Conservation (phyloP, 2,797 vertebrate genomes). For the Cryptoprocta ferox region DNA sequence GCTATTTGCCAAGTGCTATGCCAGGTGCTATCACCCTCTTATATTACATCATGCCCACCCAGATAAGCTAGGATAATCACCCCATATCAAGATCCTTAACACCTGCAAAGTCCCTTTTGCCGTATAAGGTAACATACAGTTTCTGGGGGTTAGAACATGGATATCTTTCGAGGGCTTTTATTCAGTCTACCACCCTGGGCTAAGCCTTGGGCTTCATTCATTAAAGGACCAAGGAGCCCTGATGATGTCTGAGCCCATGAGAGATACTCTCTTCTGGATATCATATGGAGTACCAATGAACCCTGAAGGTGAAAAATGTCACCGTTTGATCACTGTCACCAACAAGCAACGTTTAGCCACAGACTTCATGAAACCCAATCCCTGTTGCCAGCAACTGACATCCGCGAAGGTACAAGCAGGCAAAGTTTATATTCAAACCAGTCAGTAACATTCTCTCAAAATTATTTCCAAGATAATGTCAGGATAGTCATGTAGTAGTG, state of each 20-base stretch:
- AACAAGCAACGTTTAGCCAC: not conserved
- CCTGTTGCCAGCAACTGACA: not conserved
- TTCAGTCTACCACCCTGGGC: not conserved
- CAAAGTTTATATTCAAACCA: not conserved
- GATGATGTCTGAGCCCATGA: not conserved
- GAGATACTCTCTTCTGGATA: not conserved
- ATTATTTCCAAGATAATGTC: not conserved
- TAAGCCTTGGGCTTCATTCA: not conserved
- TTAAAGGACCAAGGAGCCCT: not conserved
- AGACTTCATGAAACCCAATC: not conserved
- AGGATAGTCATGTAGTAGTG: not conserved
- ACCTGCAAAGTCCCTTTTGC: not conserved
- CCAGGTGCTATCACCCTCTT: not conserved
- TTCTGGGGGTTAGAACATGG: not conserved
- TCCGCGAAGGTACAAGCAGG: not conserved
- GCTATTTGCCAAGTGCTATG: not conserved
- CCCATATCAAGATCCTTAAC: not conserved
- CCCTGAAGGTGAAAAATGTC: not conserved
- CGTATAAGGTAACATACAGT: not conserved
- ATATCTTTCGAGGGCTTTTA: not conserved
- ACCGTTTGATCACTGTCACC: not conserved
- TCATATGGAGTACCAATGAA: not conserved
- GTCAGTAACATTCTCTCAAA: not conserved
- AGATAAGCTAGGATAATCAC: not conserved
- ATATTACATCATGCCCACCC: not conserved